Conservation (phyloP, 2,888 invertebrate genomes). For the Nymphalis c-album region DNA sequence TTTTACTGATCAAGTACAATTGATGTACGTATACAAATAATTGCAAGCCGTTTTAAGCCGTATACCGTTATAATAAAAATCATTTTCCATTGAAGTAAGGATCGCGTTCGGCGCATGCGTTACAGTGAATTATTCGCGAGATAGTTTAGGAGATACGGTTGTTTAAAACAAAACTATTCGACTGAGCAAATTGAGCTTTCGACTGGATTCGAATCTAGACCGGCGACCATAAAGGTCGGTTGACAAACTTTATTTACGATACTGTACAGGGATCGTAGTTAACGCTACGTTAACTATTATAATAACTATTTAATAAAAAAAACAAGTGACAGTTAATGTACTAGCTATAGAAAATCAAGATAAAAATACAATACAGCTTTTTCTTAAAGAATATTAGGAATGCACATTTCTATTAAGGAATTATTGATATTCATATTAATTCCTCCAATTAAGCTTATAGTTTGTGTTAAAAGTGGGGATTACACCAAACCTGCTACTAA, state of each 20-base stretch:
- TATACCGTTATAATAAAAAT: conserved; percentile 11
- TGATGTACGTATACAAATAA: conserved; percentile 16
- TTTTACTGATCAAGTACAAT: conserved; percentile 25
- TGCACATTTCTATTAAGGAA: background rate
- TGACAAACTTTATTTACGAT: conserved; percentile 24
- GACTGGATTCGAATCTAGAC: conserved; percentile 53
- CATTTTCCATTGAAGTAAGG: conserved; percentile 29
- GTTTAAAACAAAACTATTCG: conserved; percentile 70
- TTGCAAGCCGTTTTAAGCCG: conserved; percentile 17
- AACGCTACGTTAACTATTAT: background rate
- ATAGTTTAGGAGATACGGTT: conserved; percentile 72
- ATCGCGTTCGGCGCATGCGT: conserved; percentile 45
- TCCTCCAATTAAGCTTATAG: no score
- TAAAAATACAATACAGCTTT: no score
- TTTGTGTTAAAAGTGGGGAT: no score
- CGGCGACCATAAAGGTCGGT: conserved; percentile 42
- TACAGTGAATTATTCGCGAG: conserved; percentile 69
- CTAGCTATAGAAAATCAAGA: no score
- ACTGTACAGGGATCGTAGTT: conserved; percentile 13
- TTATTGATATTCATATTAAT: no score
- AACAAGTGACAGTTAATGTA: no score
- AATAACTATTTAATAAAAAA: background rate
- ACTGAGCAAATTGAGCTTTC: conserved; percentile 71
- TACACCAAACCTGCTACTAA: no score
- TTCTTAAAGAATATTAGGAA: background rate